A percentile compares a stretch with the other conserved stretches of the same genome.
phyloP scores from a whole-genome alignment of 2,113 vertebrate genomes.

The Oriolus oriolus region DNA sequence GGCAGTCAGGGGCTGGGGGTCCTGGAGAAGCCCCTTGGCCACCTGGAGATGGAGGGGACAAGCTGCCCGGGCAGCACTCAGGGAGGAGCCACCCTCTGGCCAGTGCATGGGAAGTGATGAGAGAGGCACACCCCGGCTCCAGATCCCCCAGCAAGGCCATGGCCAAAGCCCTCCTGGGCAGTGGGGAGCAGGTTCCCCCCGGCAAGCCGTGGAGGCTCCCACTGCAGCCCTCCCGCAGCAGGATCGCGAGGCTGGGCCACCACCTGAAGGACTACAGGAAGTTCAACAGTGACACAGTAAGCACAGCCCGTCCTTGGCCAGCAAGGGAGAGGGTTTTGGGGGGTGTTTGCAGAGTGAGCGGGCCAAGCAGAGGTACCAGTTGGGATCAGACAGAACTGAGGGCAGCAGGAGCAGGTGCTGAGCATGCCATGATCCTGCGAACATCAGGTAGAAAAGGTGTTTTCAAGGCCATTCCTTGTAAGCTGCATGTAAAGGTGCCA shows the following conservation, averaged over 20 bases:
- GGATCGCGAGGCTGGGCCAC: background rate
- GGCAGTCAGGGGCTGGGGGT: background rate
- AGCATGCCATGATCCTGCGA: background rate
- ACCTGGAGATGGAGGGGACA: background rate
- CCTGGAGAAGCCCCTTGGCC: background rate
- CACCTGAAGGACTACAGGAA: conserved; percentile 10
- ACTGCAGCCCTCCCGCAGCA: background rate
- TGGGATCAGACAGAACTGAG: background rate
- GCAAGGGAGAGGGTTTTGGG: fast-evolving
- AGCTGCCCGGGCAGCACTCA: background rate
- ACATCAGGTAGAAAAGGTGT: background rate
- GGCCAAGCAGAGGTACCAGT: background rate
- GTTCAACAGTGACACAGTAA: conserved; percentile 67
- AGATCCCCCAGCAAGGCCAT: background rate
- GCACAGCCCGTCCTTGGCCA: fast-evolving
- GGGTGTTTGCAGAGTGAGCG: background rate
- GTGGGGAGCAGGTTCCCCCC: background rate
- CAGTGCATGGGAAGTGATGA: background rate
- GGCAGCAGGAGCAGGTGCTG: background rate
- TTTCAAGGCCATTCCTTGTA: background rate
- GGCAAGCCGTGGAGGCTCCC: background rate
- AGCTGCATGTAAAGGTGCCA: fast-evolving
- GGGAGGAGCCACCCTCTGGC: background rate
- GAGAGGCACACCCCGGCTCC: background rate
- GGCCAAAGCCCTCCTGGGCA: background rate